Percentiles rank a stretch among this genome's conserved stretches.
phyloP scores from a whole-genome alignment of 2,797 vertebrate species.

The Graptemys geographica region DNA sequence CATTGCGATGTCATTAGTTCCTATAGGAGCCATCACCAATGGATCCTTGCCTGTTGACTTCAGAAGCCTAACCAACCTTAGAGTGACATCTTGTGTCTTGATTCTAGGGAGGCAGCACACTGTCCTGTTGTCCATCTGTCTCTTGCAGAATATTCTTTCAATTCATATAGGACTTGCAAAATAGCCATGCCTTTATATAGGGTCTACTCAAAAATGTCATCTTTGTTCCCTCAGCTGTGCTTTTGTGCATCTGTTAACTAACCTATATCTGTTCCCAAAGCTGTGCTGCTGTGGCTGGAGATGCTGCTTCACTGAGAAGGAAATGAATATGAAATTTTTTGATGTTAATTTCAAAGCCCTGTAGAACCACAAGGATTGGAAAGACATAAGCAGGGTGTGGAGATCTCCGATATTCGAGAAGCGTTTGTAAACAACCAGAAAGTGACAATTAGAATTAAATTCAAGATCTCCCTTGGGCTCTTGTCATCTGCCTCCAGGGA shows the following conservation, averaged over 20 bases:
- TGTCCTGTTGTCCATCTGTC: background rate
- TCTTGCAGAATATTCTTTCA: background rate
- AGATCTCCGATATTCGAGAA: background rate
- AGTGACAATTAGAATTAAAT: background rate
- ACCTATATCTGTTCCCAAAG: background rate
- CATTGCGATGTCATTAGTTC: background rate
- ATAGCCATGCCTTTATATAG: background rate
- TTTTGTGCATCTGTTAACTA: background rate
- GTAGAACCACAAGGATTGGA: slow-evolving; percentile 14
- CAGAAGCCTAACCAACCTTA: background rate
- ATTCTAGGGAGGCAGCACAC: background rate
- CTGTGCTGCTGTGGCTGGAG: background rate
- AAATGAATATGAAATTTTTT: background rate
- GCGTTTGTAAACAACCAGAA: background rate
- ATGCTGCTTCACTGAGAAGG: background rate
- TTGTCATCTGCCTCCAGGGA: background rate
- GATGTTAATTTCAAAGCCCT: slow-evolving; percentile 21
- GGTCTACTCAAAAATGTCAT: background rate
- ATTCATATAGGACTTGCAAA: background rate
- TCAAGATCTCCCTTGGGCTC: background rate
- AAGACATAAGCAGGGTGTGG: background rate
- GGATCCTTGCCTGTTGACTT: background rate
- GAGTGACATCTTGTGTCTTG: background rate
- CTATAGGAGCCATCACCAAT: background rate
- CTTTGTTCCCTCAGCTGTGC: background rate